Percentiles rank a stretch among this genome's conserved stretches.
phyloP scores from a whole-genome alignment of 2,797 vertebrate species.

The Syngnathus rostellatus region DNA sequence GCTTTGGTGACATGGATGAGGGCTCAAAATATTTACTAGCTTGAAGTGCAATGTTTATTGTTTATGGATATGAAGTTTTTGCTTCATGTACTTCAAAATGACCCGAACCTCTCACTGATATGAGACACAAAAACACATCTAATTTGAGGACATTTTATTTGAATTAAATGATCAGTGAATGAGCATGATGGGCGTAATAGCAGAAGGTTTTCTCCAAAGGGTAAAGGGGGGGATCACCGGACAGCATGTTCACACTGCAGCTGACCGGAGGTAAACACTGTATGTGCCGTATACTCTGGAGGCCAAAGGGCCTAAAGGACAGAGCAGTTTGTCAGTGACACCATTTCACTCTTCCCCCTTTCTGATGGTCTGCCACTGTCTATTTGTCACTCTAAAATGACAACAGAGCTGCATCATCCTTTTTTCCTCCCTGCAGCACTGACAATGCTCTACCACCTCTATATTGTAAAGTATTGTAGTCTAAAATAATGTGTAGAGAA shows the following conservation, averaged over 20 bases:
- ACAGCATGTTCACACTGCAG: slow-evolving; percentile 32
- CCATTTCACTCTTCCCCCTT: slow-evolving; percentile 50
- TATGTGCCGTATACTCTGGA: slow-evolving; percentile 53
- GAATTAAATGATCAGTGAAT: slow-evolving; percentile 26
- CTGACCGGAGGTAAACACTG: slow-evolving; percentile 64
- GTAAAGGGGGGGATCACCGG: background rate
- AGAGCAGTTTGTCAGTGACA: slow-evolving; percentile 65
- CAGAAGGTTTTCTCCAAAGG: slow-evolving; percentile 17
- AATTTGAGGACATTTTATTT: slow-evolving; percentile 12
- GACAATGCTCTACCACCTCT: slow-evolving; percentile 47
- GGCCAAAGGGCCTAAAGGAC: slow-evolving; percentile 62
- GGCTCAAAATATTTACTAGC: slow-evolving; percentile 31
- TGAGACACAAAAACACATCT: background rate
- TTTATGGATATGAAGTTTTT: slow-evolving; percentile 30
- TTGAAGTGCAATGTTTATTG: slow-evolving; percentile 25
- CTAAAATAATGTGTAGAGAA: slow-evolving; percentile 13
- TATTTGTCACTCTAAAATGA: slow-evolving; percentile 71
- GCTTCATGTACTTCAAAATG: slow-evolving; percentile 36
- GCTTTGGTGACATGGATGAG: slow-evolving; percentile 65
- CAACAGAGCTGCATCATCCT: slow-evolving; percentile 63
- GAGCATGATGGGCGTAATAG: slow-evolving; percentile 12
- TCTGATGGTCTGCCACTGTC: slow-evolving; percentile 66
- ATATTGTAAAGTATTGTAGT: slow-evolving; percentile 28
- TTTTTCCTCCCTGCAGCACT: slow-evolving; percentile 54
- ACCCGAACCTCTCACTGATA: background rate